Conservation (phyloP, 2,888 invertebrate species). For the Coelopa pilipes region DNA sequence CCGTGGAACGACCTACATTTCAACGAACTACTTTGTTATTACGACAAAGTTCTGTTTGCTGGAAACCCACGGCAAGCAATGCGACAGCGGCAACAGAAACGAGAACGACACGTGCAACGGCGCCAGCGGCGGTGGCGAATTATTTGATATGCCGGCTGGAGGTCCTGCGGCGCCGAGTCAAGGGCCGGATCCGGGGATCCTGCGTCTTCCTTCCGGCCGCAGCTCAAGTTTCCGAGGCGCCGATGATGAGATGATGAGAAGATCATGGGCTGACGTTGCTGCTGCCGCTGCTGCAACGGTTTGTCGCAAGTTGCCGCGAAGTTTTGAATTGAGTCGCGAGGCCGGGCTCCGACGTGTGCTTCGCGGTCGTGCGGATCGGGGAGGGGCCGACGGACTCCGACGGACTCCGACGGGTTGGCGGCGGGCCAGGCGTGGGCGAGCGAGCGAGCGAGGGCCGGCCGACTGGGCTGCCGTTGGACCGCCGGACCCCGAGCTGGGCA, state of each 20-base stretch:
- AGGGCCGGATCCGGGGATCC: not conserved
- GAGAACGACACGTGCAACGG: too few relatives aligned
- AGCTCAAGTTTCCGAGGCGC: not conserved
- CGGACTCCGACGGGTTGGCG: too few relatives aligned
- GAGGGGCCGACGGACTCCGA: too few relatives aligned
- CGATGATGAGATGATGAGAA: not conserved
- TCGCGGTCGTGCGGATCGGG: too few relatives aligned
- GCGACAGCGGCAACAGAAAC: too few relatives aligned
- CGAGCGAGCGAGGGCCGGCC: too few relatives aligned
- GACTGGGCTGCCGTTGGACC: too few relatives aligned
- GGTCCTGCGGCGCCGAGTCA: too few relatives aligned
- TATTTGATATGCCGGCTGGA: too few relatives aligned
- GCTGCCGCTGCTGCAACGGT: not conserved
- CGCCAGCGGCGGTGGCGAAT: too few relatives aligned
- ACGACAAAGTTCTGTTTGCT: conserved; percentile 8
- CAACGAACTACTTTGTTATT: conserved; percentile 17
- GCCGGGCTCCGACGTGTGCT: not conserved
- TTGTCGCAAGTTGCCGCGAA: not conserved
- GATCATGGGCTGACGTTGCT: not conserved
- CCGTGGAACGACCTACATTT: not conserved
- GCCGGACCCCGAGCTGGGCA: too few relatives aligned
- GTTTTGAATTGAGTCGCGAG: conserved; percentile 13
- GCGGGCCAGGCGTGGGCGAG: too few relatives aligned
- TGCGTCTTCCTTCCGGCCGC: not conserved
- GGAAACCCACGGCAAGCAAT: not conserved